Conservation (phyloP, 2,797 vertebrate species). For the Discoglossus pictus region DNA sequence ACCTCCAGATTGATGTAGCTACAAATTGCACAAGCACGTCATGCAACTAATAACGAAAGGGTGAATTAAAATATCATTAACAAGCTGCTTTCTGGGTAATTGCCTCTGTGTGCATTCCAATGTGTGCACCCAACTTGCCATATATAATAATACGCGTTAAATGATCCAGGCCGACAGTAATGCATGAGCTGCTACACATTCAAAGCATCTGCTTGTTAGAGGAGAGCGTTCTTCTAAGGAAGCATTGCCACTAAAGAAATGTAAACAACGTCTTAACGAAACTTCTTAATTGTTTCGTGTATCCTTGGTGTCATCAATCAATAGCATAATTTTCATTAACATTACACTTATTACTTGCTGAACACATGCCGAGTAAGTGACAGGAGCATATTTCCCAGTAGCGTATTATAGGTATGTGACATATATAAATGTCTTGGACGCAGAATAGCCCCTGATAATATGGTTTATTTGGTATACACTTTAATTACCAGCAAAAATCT, state of each 20-base stretch:
- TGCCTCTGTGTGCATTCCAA: not conserved
- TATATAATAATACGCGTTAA: not conserved
- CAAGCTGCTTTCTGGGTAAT: conserved; percentile 10
- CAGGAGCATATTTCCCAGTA: conserved; percentile 1
- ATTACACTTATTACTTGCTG: conserved; percentile 12
- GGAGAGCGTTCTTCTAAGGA: conserved; percentile 4
- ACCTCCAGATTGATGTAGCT: too few species aligned
- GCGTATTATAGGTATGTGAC: not conserved
- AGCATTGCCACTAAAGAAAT: conserved; percentile 2
- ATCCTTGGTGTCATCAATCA: conserved; percentile 26
- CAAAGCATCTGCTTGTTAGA: conserved; percentile 4
- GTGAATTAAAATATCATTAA: conserved; percentile 14
- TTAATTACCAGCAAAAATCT: too few species aligned
- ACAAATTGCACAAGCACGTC: too few species aligned
- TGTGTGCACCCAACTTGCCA: conserved; percentile 7
- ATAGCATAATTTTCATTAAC: conserved; percentile 9
- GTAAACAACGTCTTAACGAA: conserved; percentile 13
- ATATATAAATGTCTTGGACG: too few species aligned
- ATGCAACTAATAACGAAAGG: not conserved
- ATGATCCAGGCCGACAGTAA: not conserved
- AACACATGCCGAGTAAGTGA: conserved; percentile 23
- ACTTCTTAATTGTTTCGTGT: conserved; percentile 13
- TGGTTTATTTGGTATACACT: too few species aligned
- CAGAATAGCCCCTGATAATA: too few species aligned
- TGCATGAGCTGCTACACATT: not conserved